phyloP scores from a whole-genome alignment of 2,888 invertebrate genomes.

The Heliconius ethilla region DNA sequence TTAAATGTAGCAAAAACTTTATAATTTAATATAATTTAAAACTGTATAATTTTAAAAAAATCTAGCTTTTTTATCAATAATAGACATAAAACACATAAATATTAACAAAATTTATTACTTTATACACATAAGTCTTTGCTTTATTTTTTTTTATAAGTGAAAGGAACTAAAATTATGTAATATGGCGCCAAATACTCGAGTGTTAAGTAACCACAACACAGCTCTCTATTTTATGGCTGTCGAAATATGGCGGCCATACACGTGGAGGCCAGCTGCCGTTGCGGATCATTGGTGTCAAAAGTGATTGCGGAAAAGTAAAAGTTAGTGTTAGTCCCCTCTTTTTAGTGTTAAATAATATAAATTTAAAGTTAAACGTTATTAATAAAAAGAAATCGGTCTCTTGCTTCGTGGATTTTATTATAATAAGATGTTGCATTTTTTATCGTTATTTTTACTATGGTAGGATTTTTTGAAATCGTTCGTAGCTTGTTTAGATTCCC shows the following conservation, averaged over 20 bases:
- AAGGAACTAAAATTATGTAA: constrained; percentile 44
- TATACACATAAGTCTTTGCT: background rate
- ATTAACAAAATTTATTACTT: background rate
- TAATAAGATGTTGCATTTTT: background rate
- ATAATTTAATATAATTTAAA: no score
- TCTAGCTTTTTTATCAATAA: no score
- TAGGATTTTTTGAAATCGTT: no score
- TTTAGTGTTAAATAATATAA: background rate
- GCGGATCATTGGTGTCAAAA: constrained; percentile 54
- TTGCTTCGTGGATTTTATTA: background rate
- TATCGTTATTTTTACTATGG: no score
- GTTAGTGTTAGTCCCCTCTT: background rate
- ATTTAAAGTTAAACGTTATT: background rate
- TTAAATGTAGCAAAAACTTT: no score
- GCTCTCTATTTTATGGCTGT: constrained; percentile 51
- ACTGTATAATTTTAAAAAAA: no score
- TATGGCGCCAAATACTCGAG: constrained; percentile 53
- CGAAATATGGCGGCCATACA: constrained; percentile 51
- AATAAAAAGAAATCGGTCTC: background rate
- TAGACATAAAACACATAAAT: no score
- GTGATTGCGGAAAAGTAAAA: constrained; percentile 33
- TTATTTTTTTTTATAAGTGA: constrained; percentile 36
- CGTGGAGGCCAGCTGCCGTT: constrained; percentile 62
- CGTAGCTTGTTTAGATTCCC: background rate
- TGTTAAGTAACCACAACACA: constrained; percentile 40